Percentiles rank a stretch among this genome's conserved stretches.
Conservation (phyloP, 1,140 invertebrate genomes). For the Dolichoris vasculosae region DNA sequence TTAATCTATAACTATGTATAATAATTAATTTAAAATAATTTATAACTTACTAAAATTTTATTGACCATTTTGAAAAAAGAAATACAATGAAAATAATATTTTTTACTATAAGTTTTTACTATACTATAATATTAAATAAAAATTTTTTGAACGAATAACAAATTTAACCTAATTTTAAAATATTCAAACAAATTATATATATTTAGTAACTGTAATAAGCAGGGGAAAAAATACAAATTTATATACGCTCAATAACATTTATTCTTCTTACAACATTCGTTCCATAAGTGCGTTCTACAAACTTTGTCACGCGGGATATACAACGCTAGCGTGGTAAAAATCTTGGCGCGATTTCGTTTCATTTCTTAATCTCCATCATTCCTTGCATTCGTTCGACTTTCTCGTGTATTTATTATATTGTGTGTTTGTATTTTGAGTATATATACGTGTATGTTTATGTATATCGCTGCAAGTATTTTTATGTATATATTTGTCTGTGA, state of each 20-base stretch:
- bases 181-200: not conserved
- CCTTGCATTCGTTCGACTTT: slow-evolving; percentile 55
- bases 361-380: slow-evolving; percentile 33
- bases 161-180: slow-evolving; percentile 8
- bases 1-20: not conserved
- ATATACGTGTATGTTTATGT: not conserved
- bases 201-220: slow-evolving; percentile 7
- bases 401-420: slow-evolving; percentile 64
- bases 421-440: not conserved
- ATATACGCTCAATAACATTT: slow-evolving; percentile 63
- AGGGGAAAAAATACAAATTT: slow-evolving; percentile 47
- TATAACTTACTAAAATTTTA: slow-evolving; percentile 40
- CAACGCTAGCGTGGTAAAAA: slow-evolving; percentile 63
- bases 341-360: slow-evolving; percentile 55
- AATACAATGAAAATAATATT: slow-evolving; percentile 8
- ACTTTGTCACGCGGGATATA: slow-evolving; percentile 65
- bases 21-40: slow-evolving; percentile 11
- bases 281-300: slow-evolving; percentile 66
- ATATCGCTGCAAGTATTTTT: not conserved
- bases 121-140: slow-evolving; percentile 29
- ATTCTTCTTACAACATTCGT: slow-evolving; percentile 61
- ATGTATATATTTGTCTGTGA: not conserved
- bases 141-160: slow-evolving; percentile 12
- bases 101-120: slow-evolving; percentile 7
- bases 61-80: slow-evolving; percentile 21